phyloP scores from a whole-genome alignment of 2,888 invertebrate species.

The Latrodectus elegans region DNA sequence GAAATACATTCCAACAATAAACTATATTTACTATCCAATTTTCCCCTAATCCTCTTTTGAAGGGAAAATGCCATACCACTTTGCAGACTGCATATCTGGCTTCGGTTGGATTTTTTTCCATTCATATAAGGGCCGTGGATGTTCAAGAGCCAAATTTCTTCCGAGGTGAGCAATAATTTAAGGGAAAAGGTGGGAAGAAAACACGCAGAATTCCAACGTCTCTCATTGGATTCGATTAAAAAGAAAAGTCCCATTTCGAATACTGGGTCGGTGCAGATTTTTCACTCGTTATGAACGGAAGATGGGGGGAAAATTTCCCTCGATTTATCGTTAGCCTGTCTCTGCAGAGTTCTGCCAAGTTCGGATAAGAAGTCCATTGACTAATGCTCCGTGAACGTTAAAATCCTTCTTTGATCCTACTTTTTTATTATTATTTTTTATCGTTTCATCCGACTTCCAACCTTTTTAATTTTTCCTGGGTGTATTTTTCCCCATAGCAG shows the following conservation, averaged over 20 bases:
- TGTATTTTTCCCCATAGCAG: not conserved
- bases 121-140: not conserved
- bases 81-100: not conserved
- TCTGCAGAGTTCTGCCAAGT: slow-evolving; percentile 46
- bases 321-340: slow-evolving; percentile 57
- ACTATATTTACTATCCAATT: no score
- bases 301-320: slow-evolving; percentile 43
- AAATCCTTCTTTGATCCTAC: slow-evolving; percentile 44
- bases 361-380: slow-evolving; percentile 66
- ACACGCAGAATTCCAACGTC: slow-evolving; percentile 38
- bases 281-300: slow-evolving; percentile 64
- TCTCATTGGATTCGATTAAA: slow-evolving; percentile 62
- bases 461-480: slow-evolving; percentile 35
- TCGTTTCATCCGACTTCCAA: slow-evolving; percentile 1
- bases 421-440: slow-evolving; percentile 38
- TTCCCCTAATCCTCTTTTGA: no score
- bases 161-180: slow-evolving; percentile 23
- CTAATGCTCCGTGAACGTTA: slow-evolving; percentile 66
- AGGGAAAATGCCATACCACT: not conserved
- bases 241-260: slow-evolving; percentile 36
- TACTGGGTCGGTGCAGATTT: slow-evolving; percentile 47
- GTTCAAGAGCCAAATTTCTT: slow-evolving; percentile 21
- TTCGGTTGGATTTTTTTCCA: not conserved
- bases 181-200: not conserved
- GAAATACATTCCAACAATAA: no score